A percentile compares a stretch with the other conserved stretches of the same genome.
phyloP scores from a whole-genome alignment of 2,797 vertebrate genomes.

The Paramormyrops hopkinsi region DNA sequence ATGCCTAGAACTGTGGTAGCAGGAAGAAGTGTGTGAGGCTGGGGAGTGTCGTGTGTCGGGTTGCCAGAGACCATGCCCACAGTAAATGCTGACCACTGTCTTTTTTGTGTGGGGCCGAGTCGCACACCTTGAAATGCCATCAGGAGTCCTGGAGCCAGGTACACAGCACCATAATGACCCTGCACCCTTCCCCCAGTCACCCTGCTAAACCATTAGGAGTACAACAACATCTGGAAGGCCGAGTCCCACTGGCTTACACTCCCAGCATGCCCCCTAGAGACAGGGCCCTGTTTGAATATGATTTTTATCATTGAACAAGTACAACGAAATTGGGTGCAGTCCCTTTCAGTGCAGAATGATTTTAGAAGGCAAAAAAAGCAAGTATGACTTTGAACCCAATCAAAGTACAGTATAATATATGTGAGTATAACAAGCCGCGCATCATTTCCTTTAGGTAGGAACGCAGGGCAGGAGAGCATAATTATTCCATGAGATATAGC shows the following conservation, averaged over 20 bases:
- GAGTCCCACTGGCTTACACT: neutral
- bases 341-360: neutral
- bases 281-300: neutral
- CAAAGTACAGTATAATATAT: neutral
- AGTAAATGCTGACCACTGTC: slow-evolving; percentile 21
- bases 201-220: neutral
- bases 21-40: neutral
- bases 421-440: neutral
- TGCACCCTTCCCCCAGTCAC: neutral
- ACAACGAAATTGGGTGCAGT: neutral
- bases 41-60: neutral
- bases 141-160: slow-evolving; percentile 7
- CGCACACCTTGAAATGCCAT: slow-evolving; percentile 26
- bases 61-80: slow-evolving; percentile 19
- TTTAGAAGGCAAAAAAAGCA: neutral
- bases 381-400: neutral
- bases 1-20: slow-evolving; percentile 13
- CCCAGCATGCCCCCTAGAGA: neutral
- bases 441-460: neutral
- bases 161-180: neutral
- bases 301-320: neutral
- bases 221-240: neutral
- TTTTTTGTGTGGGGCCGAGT: neutral
- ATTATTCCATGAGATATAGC: neutral
- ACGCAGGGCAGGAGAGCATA: neutral